Evolutionary conservation across 2,113 vertebrate species (phyloP), one percentile per base, ranked within the genome.

Genomic region (Tupaia chinensis): DNA sequence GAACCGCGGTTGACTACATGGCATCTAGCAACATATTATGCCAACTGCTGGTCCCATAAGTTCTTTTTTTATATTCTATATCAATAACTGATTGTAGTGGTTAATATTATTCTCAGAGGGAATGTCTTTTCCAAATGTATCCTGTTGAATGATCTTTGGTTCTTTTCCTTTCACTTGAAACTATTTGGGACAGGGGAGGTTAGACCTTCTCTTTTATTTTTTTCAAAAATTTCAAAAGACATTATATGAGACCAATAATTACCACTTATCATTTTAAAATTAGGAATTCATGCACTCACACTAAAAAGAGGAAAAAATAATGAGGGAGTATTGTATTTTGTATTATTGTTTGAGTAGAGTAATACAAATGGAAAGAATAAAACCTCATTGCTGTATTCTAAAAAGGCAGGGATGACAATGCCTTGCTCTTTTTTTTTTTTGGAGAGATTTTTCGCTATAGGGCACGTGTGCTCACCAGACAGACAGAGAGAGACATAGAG

Each of bases 61-160:
- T 44, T 44, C 87, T 19, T 70, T 81, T 68, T 95, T 94, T 72
- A 78, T 83, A 74, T 70, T 92, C 85, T 70, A 72, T 91, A 87
- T 92, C 27, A 91, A 14, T 63, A 79, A 68, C 16, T 72, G 16
- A 25, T 95, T 83, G 5, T 92, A 76, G 79, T 65, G 12, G 3
- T 74, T 95, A 88, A 34, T 86, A 29, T 90, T 93, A 95, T 94
- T 95, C 65, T 85, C 66, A 63, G n/a, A 15, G 14, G 1, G 5
- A 95, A 84, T 16, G 5, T 22, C 27, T 91, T 76, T 32, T 12
- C 53, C 3, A 17, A 5, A 0, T 25, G 12, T 56, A 78, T n/a
- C 32, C 29, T 63, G 5, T 69, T 83, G 44, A 94, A 53, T 68
- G 16, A 73, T 73, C 20, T 32, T 68, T 69, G 5, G 12, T 44